A percentile compares a stretch with the other conserved stretches of the same genome.
Conservation (phyloP, 2,888 invertebrate genomes). For the Trissolcus japonicus region DNA sequence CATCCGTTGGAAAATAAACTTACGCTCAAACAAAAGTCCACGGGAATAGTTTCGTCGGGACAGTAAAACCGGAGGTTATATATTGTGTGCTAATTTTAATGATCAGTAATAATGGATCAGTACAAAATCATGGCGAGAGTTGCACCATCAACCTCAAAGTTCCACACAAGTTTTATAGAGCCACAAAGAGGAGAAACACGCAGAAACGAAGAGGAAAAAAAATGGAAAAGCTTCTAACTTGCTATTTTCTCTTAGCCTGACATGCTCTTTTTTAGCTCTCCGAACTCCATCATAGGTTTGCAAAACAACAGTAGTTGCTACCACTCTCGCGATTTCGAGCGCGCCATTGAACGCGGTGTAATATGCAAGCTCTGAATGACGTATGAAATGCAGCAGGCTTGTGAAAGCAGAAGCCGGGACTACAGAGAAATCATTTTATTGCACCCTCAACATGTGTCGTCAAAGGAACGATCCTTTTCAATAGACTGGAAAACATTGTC, state of each 20-base stretch:
- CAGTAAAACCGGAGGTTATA: conserved; percentile 5
- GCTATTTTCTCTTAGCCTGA: conserved; percentile 43
- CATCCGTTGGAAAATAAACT: conserved; percentile 21
- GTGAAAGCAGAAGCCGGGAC: conserved; percentile 49
- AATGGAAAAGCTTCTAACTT: conserved; percentile 49
- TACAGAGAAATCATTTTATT: conserved; percentile 48
- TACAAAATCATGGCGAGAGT: conserved; percentile 4
- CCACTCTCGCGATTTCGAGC: conserved; percentile 39
- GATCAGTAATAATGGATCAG: conserved; percentile 23
- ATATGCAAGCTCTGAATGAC: conserved; percentile 39
- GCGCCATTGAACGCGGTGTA: conserved; percentile 53
- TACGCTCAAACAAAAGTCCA: conserved; percentile 19
- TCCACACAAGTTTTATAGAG: conserved; percentile 14
- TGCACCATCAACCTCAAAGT: conserved; percentile 32
- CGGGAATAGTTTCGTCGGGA: conserved; percentile 7
- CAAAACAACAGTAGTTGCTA: conserved; percentile 53
- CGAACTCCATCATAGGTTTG: conserved; percentile 52
- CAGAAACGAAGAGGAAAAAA: conserved; percentile 25
- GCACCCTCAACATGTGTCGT: conserved; percentile 30
- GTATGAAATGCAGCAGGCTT: conserved; percentile 39
- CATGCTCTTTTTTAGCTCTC: conserved; percentile 25
- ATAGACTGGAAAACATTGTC: conserved; percentile 20
- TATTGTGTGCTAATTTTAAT: conserved; percentile 29
- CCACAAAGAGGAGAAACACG: conserved; percentile 27
- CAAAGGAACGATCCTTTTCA: conserved; percentile 36